Conservation (phyloP, 2,797 vertebrate species). For the Anolis apletophallus region DNA sequence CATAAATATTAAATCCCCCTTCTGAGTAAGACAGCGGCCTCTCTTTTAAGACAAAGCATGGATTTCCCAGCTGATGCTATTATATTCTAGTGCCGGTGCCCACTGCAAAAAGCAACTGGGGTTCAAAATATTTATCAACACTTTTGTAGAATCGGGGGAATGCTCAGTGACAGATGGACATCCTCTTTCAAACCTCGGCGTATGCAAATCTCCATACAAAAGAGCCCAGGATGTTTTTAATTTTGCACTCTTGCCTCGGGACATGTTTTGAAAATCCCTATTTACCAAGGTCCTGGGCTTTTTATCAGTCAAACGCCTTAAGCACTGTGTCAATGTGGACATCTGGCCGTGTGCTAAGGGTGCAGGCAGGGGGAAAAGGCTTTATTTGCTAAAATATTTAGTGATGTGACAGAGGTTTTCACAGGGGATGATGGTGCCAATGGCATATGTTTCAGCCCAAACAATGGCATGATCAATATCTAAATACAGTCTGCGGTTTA, state of each 20-base stretch:
- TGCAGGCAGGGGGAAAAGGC: conserved; percentile 60
- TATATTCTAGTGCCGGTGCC: conserved; percentile 58
- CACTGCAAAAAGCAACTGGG: conserved; percentile 54
- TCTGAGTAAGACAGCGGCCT: conserved; percentile 52
- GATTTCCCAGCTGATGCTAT: conserved; percentile 74
- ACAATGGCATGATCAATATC: conserved; percentile 4
- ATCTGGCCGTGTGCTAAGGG: conserved; percentile 89
- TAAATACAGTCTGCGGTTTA: not conserved
- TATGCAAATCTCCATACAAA: conserved; percentile 95
- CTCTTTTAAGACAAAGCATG: conserved; percentile 70
- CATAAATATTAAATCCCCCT: conserved; percentile 66
- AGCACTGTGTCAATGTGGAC: conserved; percentile 95
- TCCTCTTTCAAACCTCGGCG: conserved; percentile 84
- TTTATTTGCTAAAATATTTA: conserved; percentile 84
- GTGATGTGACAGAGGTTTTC: conserved; percentile 73
- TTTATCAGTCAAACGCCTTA: conserved; percentile 97
- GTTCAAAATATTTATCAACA: conserved; percentile 73
- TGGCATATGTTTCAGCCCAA: conserved; percentile 50
- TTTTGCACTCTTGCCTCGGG: conserved; percentile 93
- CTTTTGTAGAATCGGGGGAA: conserved; percentile 92
- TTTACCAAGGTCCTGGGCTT: conserved; percentile 89
- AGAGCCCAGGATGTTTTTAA: conserved; percentile 95
- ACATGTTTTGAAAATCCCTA: conserved; percentile 92
- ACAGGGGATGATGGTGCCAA: conserved; percentile 58
- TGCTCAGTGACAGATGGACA: conserved; percentile 93